A percentile compares a stretch with the other conserved stretches of the same genome.
phyloP scores from a whole-genome alignment of 2,797 vertebrate genomes.

The Eulemur rubriventer region DNA sequence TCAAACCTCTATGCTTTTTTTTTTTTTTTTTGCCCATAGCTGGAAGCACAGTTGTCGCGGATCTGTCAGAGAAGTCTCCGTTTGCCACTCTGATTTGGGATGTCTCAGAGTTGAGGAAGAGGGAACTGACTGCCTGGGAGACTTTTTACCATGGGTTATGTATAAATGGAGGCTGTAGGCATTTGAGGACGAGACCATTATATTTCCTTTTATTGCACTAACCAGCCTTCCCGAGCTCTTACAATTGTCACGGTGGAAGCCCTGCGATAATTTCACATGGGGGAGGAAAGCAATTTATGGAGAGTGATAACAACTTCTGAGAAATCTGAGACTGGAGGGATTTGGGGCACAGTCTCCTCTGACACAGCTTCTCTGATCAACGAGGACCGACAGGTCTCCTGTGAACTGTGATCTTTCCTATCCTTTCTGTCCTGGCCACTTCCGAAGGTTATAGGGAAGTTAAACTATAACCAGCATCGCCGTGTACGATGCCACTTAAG shows the following conservation, averaged over 20 bases:
- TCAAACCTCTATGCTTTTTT: fast-evolving
- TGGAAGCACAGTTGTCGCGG: not conserved
- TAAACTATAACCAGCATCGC: too few relatives aligned
- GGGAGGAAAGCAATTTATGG: not conserved
- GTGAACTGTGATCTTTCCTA: not conserved
- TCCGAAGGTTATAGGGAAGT: not conserved
- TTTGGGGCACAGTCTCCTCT: not conserved
- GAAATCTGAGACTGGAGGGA: not conserved
- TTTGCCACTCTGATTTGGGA: not conserved
- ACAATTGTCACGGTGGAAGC: not conserved
- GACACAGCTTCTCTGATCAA: too few relatives aligned
- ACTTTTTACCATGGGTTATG: not conserved
- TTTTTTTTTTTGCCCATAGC: not conserved
- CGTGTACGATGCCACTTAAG: not conserved
- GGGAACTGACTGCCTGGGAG: not conserved
- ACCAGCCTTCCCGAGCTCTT: fast-evolving
- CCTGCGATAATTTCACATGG: not conserved
- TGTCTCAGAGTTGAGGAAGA: too few relatives aligned
- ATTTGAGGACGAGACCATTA: not conserved
- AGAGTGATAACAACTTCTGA: not conserved
- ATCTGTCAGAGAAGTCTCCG: too few relatives aligned
- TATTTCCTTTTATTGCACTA: too few relatives aligned
- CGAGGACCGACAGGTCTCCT: too few relatives aligned
- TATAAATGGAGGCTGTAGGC: not conserved
- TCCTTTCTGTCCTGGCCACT: fast-evolving